Conservation (phyloP, 2,888 invertebrate genomes). For the Drosophila picticornis region DNA sequence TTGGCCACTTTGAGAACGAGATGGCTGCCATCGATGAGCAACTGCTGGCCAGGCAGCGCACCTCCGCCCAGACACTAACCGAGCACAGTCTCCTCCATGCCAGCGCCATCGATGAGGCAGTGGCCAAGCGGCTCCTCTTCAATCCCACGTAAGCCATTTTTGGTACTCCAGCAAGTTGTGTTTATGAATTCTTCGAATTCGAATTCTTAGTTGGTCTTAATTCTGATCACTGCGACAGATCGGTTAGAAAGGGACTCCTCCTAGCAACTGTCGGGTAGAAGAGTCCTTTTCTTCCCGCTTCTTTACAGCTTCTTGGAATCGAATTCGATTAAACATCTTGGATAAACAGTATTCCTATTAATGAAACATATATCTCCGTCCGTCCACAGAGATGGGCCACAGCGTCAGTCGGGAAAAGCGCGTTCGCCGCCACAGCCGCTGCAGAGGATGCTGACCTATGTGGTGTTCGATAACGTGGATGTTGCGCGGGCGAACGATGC, state of each 20-base stretch:
- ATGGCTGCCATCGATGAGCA: conserved; percentile 74
- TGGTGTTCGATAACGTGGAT: conserved; percentile 91
- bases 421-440: conserved; percentile 86
- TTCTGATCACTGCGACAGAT: neutral
- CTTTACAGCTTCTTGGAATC: too few species aligned
- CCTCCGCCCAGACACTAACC: conserved; percentile 76
- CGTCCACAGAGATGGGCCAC: conserved; percentile 82
- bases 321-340: too few species aligned
- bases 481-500: conserved; percentile 89
- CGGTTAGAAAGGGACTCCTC: neutral
- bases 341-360: neutral
- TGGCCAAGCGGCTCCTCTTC: conserved; percentile 88
- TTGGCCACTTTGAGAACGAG: conserved; percentile 89
- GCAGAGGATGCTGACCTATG: conserved; percentile 88
- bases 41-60: conserved; percentile 73
- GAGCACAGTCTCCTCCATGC: conserved; percentile 88
- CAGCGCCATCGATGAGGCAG: conserved; percentile 89
- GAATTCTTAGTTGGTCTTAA: neutral
- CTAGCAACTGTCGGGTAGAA: neutral
- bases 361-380: neutral
- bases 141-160: conserved; percentile 80
- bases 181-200: neutral
- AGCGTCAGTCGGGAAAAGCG: conserved; percentile 27
- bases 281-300: neutral
- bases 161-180: neutral